phyloP scores from a whole-genome alignment of 1,140 invertebrate species.

The Elysia chlorotica region DNA sequence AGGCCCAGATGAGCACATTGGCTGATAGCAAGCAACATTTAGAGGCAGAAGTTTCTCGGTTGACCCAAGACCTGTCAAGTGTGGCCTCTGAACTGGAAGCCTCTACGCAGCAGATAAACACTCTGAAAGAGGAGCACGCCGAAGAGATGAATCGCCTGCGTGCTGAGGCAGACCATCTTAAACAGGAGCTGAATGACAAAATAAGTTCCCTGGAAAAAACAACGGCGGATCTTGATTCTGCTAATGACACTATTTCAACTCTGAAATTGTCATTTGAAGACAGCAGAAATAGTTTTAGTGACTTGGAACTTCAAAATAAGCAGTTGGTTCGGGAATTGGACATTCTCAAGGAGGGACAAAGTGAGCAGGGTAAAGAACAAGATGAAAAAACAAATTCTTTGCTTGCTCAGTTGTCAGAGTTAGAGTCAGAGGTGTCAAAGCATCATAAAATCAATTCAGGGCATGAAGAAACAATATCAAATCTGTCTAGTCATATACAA shows the following conservation, averaged over 20 bases:
- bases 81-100: conserved; percentile 4
- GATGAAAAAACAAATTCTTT: conserved; percentile 36
- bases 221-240: background rate
- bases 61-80: conserved; percentile 1
- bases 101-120: background rate
- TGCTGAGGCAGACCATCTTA: background rate
- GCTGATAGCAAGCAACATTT: background rate
- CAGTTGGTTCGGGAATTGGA: conserved; percentile 29
- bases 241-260: background rate
- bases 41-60: conserved; percentile 3
- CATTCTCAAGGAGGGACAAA: conserved; percentile 31
- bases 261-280: conserved; percentile 16
- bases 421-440: conserved; percentile 34
- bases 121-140: conserved; percentile 12
- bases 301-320: conserved; percentile 30
- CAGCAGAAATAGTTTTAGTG: background rate
- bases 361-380: conserved; percentile 30
- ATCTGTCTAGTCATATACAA: too few species aligned
- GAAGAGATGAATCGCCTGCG: background rate
- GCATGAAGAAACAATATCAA: too few species aligned
- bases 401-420: conserved; percentile 35
- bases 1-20: background rate
- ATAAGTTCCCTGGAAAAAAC: background rate
- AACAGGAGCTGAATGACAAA: conserved; percentile 18
- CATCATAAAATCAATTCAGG: too few species aligned